Percentiles rank a stretch among this genome's conserved stretches.
Conservation (phyloP, 2,888 invertebrate genomes). For the Calliscelio sp. region DNA sequence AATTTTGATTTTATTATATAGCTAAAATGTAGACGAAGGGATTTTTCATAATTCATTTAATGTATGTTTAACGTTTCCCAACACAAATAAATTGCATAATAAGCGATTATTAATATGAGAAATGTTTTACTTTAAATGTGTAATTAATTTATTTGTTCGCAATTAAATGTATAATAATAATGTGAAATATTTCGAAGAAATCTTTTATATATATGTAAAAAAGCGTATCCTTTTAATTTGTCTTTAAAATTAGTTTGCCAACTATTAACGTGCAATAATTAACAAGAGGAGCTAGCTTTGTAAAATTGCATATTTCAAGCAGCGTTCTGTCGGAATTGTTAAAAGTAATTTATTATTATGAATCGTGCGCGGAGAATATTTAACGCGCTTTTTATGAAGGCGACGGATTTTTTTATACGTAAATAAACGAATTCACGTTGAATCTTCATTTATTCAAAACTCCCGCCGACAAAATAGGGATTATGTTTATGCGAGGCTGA, state of each 20-base stretch:
- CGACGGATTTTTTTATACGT: slow-evolving; percentile 8
- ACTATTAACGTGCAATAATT: slow-evolving; percentile 1
- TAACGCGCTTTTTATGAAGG: slow-evolving; percentile 32
- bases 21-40: too few species aligned
- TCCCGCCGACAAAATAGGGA: slow-evolving; percentile 52
- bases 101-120: too few species aligned
- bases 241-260: neutral
- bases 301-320: slow-evolving; percentile 30
- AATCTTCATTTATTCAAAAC: slow-evolving; percentile 58
- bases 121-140: too few species aligned
- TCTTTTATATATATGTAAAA: too few species aligned
- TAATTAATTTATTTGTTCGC: too few species aligned
- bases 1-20: too few species aligned
- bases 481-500: slow-evolving; percentile 53
- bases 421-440: slow-evolving; percentile 40
- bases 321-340: neutral
- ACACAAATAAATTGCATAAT: too few species aligned
- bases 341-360: slow-evolving; percentile 36
- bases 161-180: too few species aligned
- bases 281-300: slow-evolving; percentile 12
- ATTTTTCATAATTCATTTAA: too few species aligned
- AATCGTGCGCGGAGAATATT: slow-evolving; percentile 22
- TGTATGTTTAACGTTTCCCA: too few species aligned
- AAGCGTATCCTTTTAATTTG: neutral
- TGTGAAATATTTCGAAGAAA: too few species aligned